phyloP scores from a whole-genome alignment of 2,797 vertebrate species.

The Gobionotothen gibberifrons region DNA sequence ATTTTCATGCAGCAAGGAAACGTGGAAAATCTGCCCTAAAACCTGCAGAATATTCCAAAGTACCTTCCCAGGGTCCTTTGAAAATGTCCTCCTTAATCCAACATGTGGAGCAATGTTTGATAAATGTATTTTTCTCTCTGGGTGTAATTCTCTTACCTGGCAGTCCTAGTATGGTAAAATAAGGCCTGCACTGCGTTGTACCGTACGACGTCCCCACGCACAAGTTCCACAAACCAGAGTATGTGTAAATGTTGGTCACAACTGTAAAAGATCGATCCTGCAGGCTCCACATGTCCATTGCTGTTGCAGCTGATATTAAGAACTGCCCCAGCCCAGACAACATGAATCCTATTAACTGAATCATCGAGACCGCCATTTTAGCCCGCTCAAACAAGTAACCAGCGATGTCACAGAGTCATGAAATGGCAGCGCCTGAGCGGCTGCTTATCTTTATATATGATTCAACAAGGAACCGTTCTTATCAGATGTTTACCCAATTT shows the following conservation, averaged over 20 bases:
- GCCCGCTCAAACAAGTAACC: constrained; percentile 21
- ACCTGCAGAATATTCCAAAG: constrained; percentile 69
- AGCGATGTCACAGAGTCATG: constrained; percentile 19
- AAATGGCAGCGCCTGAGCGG: constrained; percentile 51
- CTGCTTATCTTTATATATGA: constrained; percentile 60
- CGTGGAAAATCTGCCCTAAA: constrained; percentile 62
- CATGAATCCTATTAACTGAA: constrained; percentile 87
- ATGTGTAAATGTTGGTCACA: constrained; percentile 86
- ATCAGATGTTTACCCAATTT: constrained; percentile 72
- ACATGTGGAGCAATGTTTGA: constrained; percentile 42
- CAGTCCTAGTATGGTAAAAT: constrained; percentile 89
- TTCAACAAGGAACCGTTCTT: constrained; percentile 61
- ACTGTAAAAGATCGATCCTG: constrained; percentile 87
- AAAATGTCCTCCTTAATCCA: constrained; percentile 64
- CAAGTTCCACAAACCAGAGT: constrained; percentile 88
- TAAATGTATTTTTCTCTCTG: constrained; percentile 49
- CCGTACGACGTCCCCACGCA: constrained; percentile 87
- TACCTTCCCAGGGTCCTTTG: constrained; percentile 55
- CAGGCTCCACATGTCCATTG: constrained; percentile 88
- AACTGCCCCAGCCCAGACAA: constrained; percentile 82
- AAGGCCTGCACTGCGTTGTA: constrained; percentile 87
- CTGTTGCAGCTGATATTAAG: constrained; percentile 85
- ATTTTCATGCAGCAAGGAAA: constrained; percentile 53
- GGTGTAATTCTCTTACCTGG: constrained; percentile 84
- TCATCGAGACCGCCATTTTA: constrained; percentile 78